Evolutionary conservation across 2,888 invertebrate genomes (phyloP).

Genomic region (Kuschelorhynchus macadamiae): DNA sequence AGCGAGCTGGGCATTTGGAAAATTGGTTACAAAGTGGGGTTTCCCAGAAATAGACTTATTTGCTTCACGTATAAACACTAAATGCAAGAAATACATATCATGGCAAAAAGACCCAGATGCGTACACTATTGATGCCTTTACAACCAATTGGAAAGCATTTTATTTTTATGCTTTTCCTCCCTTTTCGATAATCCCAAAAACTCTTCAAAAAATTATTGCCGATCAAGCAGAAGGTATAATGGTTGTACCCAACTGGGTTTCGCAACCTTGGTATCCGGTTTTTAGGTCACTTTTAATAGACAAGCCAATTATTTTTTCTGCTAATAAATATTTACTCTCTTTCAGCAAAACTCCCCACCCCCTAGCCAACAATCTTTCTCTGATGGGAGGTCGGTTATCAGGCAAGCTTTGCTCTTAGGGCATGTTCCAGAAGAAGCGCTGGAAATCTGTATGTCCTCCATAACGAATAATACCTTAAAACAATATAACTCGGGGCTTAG

Average conservation of each 20-base stretch:
- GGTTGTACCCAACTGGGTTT: conserved; percentile 26
- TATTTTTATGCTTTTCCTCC: conserved; percentile 29
- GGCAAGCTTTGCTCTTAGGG: conserved; percentile 49
- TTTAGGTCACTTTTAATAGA: conserved; percentile 15
- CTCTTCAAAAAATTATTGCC: conserved; percentile 25
- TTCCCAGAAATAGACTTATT: too few species aligned
- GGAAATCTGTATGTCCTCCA: conserved; percentile 40
- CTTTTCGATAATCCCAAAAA: conserved; percentile 16
- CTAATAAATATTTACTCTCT: conserved; percentile 50
- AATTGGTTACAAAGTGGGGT: too few species aligned
- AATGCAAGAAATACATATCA: not conserved
- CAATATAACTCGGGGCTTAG: conserved; percentile 53
- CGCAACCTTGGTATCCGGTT: conserved; percentile 34
- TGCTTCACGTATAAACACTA: not conserved
- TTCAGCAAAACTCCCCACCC: conserved; percentile 52
- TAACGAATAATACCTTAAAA: conserved; percentile 52
- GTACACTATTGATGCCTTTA: conserved; percentile 26
- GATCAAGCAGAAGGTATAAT: conserved; percentile 35
- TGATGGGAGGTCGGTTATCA: conserved; percentile 57
- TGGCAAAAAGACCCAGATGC: conserved; percentile 22
- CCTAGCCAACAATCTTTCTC: conserved; percentile 51
- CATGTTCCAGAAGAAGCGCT: conserved; percentile 35
- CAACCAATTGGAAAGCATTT: conserved; percentile 7
- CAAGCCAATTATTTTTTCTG: conserved; percentile 1
- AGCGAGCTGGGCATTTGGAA: too few species aligned